Evolutionary conservation across 2,797 vertebrate genomes (phyloP), one percentile per base, ranked within the genome.

Genomic region (Tokudaia tokunoshimensis): DNA sequence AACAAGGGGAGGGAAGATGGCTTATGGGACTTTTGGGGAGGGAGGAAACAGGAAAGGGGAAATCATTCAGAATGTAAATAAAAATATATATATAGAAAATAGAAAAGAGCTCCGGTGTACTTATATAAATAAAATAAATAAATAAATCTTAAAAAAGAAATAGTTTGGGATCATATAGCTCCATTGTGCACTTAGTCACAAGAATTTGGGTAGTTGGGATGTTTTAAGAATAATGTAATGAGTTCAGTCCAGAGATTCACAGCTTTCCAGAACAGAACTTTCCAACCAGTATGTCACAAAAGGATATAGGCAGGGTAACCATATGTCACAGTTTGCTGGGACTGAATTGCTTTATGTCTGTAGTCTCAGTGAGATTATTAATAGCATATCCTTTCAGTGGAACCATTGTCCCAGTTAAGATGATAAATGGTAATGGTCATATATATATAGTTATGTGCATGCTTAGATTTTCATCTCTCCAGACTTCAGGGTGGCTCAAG

Each of bases 371-470:
- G 86, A 86, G 81, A 87, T 88, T 84, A 84, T 76, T 80, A 52
- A 80, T 88, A 88, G 83, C 26, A 44, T 26, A 37, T 89, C n/a
- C 47, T 89, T 88, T 92, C 47, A 50, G 31, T 50, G 74, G 44
- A 91, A 67, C 47, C 65, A 50, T 79, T 84, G 52, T 85, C 57
- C 65, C 74, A 85, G 57, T 81, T 94, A 74, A 44, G 79, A 84
- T 92, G 83, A 85, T 85, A 67, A 95, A 89, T 89, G 72, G 19
- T n/a, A 89, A n/a, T 84, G 34, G 87, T 31, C 70, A 94, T 89
- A 55, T 85, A 59, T 78, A 63, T 79, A 70, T 92, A 83, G 63
- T 50, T 91, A 50, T 85, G 37, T 57, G 20, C 74, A 59, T 59
- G 57, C 26, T 26, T 50, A 75, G 22, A 92, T 75, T 89, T 92